These are phyloP conservation scores for Volucella bombylans DNA, from an alignment of 2,888 invertebrate species.

Conservation along the genomic window DNA sequence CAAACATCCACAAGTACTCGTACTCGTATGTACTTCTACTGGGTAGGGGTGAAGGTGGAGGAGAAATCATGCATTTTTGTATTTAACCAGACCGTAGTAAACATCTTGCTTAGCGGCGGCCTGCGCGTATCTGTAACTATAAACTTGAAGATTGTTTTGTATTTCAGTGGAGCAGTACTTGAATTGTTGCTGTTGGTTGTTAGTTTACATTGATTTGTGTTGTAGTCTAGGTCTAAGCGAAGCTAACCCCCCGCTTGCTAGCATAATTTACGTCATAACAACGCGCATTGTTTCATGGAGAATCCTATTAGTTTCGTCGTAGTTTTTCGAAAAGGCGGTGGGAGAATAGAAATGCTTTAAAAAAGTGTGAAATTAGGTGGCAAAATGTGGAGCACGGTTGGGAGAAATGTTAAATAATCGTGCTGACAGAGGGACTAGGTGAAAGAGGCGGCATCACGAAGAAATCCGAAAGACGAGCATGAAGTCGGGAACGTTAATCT, in stretches of 20 bases:
- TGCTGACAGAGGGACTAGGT: too few relatives aligned
- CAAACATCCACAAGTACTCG: background rate
- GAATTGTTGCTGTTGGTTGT: too few relatives aligned
- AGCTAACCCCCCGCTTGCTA: background rate
- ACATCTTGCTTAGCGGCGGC: background rate
- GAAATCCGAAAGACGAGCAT: too few relatives aligned
- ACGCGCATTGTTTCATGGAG: background rate
- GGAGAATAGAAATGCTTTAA: background rate
- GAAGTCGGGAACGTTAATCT: too few relatives aligned
- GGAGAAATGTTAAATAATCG: background rate
- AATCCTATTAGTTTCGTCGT: conserved; percentile 14
- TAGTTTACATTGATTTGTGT: too few relatives aligned
- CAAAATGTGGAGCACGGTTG: conserved; percentile 34
- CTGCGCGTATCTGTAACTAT: conserved; percentile 1
- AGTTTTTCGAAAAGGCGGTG: background rate
- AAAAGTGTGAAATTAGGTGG: conserved; percentile 26
- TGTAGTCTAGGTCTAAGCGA: too few relatives aligned
- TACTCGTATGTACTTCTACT: too few relatives aligned
- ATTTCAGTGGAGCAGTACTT: conserved; percentile 25
- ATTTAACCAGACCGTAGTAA: conserved; percentile 24
- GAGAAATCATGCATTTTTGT: background rate
- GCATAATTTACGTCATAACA: conserved; percentile 20
- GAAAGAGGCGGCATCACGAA: too few relatives aligned
- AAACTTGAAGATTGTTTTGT: conserved; percentile 44
- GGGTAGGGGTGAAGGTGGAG: too few relatives aligned